Conservation (phyloP, 2,113 vertebrate species). For the Pseudorhombus dupliciocellatus region DNA sequence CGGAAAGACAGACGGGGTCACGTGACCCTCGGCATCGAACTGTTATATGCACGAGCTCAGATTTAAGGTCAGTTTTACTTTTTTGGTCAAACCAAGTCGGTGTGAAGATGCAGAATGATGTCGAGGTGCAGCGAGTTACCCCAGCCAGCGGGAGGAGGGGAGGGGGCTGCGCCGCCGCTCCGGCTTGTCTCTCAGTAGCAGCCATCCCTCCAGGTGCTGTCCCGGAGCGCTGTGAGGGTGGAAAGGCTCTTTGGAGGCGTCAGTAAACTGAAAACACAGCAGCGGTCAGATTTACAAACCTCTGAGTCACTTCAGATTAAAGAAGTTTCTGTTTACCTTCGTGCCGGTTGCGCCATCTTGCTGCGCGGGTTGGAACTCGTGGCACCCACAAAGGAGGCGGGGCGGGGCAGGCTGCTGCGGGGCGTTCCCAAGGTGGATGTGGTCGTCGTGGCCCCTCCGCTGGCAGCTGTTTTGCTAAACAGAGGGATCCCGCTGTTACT, state of each 20-base stretch:
- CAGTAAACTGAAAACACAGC: slow-evolving; percentile 83
- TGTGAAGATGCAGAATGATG: neutral
- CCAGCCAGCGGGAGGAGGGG: slow-evolving; percentile 92
- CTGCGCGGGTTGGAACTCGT: slow-evolving; percentile 66
- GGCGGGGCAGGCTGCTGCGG: slow-evolving; percentile 87
- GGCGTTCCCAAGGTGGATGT: slow-evolving; percentile 74
- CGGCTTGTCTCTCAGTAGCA: slow-evolving; percentile 82
- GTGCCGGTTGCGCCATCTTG: slow-evolving; percentile 87
- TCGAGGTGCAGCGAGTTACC: slow-evolving; percentile 58
- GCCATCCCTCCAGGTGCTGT: slow-evolving; percentile 90
- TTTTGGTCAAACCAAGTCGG: slow-evolving; percentile 36
- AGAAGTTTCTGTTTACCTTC: slow-evolving; percentile 81
- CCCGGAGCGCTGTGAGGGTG: slow-evolving; percentile 87
- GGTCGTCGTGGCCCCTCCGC: slow-evolving; percentile 75
- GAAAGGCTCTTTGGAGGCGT: slow-evolving; percentile 92
- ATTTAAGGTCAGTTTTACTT: slow-evolving; percentile 12
- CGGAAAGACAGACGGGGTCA: neutral
- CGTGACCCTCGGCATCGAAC: neutral
- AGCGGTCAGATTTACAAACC: neutral
- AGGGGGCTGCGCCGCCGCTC: slow-evolving; percentile 50
- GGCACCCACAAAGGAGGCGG: slow-evolving; percentile 64
- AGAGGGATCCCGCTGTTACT: slow-evolving; percentile 85
- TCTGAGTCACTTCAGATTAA: no score
- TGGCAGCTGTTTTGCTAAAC: slow-evolving; percentile 82
- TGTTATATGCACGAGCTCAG: slow-evolving; percentile 41